phyloP scores from a whole-genome alignment of 1,140 invertebrate genomes.

The Drosophila nigrodunni region DNA sequence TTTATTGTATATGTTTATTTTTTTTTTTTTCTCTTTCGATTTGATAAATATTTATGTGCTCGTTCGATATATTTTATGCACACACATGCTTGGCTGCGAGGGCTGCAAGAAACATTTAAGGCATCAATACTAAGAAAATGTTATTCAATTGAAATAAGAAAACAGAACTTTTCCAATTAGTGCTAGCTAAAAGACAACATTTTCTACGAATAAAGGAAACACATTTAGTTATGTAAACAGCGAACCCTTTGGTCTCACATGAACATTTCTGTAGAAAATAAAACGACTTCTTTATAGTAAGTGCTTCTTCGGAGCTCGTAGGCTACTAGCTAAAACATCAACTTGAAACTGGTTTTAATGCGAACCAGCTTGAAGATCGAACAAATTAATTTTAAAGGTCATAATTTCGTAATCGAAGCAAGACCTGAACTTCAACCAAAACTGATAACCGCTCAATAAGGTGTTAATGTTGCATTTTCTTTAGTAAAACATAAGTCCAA shows the following conservation, averaged over 20 bases:
- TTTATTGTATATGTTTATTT: constrained; percentile 45
- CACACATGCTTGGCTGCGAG: constrained; percentile 55
- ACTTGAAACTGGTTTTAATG: constrained; percentile 33
- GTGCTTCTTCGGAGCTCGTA: background rate
- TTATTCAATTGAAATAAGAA: background rate
- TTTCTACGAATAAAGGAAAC: background rate
- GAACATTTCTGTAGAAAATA: background rate
- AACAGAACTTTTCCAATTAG: background rate
- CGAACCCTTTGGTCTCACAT: too few relatives aligned
- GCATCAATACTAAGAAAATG: constrained; percentile 5
- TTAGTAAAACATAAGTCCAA: background rate
- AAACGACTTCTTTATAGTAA: background rate
- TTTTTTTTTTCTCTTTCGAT: constrained; percentile 43
- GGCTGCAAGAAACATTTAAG: constrained; percentile 6
- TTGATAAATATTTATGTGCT: constrained; percentile 68
- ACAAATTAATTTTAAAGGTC: constrained; percentile 52
- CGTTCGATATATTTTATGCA: constrained; percentile 61
- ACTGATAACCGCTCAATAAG: constrained; percentile 13
- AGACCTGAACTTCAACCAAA: constrained; percentile 14
- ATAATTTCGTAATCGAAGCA: constrained; percentile 44
- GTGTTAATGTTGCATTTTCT: constrained; percentile 30
- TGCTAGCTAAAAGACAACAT: background rate
- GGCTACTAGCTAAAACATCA: constrained; percentile 20
- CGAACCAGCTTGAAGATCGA: constrained; percentile 34
- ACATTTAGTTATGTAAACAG: background rate